These are phyloP conservation scores for Junonia oenone DNA, from an alignment of 2,888 invertebrate genomes.

Conservation along the genomic window DNA sequence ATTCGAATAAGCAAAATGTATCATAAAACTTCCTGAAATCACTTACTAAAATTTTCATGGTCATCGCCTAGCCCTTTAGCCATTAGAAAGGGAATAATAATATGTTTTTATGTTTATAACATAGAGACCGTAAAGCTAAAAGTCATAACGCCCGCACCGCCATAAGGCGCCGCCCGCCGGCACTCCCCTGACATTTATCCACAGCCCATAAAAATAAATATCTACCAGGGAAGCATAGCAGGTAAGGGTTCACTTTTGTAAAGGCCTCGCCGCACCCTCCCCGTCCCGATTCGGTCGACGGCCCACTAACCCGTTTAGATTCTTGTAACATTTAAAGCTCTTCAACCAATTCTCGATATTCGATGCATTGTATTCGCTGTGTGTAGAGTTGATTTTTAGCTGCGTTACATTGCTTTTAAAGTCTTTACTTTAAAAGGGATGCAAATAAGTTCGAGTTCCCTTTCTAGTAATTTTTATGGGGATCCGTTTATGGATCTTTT, in stretches of 20 bases:
- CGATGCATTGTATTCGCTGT: conserved; percentile 2
- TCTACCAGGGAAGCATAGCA: conserved; percentile 67
- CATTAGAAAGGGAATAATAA: conserved; percentile 25
- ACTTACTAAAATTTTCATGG: conserved; percentile 11
- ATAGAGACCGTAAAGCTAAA: conserved; percentile 41
- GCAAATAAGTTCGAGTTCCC: too few relatives aligned
- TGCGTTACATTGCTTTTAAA: too few relatives aligned
- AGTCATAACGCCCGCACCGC: conserved; percentile 44
- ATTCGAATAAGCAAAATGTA: too few relatives aligned
- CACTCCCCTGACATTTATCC: conserved; percentile 76
- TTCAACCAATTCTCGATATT: background rate
- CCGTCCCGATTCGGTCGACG: conserved; percentile 46
- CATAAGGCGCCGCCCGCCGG: conserved; percentile 53
- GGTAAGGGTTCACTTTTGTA: conserved; percentile 55
- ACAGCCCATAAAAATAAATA: conserved; percentile 76
- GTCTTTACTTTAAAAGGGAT: too few relatives aligned
- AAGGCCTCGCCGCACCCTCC: conserved; percentile 70
- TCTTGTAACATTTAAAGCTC: conserved; percentile 12
- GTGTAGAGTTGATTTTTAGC: background rate
- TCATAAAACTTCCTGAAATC: background rate
- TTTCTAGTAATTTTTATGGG: too few relatives aligned
- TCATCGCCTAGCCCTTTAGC: conserved; percentile 23
- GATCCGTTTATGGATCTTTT: too few relatives aligned
- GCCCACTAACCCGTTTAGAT: conserved; percentile 58
- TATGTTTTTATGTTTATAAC: conserved; percentile 30